Percentiles rank a stretch among this genome's conserved stretches.
Evolutionary conservation across 1,140 invertebrate species (phyloP).

Genomic region (Drosophila guanche): DNA sequence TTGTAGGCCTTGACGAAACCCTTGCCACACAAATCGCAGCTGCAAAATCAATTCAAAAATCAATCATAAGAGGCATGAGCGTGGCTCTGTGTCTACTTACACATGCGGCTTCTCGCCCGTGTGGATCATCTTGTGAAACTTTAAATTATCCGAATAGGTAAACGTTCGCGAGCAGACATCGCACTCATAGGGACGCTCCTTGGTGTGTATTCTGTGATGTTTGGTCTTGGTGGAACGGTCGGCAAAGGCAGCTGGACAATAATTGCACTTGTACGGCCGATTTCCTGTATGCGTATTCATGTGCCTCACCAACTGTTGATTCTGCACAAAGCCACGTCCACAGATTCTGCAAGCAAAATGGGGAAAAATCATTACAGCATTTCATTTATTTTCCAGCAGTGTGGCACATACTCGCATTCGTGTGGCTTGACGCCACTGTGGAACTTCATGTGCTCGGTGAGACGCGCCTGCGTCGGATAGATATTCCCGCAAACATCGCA

Average conservation of each 20-base stretch:
- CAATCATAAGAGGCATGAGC: too few relatives aligned
- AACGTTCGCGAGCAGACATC: conserved; percentile 89
- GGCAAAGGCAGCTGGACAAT: conserved; percentile 89
- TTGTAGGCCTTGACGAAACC: conserved; percentile 74
- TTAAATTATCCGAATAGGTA: conserved; percentile 87
- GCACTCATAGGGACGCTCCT: conserved; percentile 89
- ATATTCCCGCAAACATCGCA: conserved; percentile 81
- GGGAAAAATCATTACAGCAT: fast-evolving
- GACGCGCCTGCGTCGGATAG: conserved; percentile 70
- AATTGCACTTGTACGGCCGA: conserved; percentile 88
- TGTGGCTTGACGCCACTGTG: conserved; percentile 75
- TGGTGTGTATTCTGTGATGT: conserved; percentile 88
- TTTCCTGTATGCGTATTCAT: conserved; percentile 82
- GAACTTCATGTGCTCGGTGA: conserved; percentile 79
- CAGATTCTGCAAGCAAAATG: conserved; percentile 58
- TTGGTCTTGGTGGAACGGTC: conserved; percentile 86
- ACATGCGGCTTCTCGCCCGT: conserved; percentile 71
- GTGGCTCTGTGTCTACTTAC: conserved; percentile 26
- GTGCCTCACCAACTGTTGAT: conserved; percentile 73
- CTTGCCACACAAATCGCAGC: conserved; percentile 70
- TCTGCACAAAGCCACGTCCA: conserved; percentile 73
- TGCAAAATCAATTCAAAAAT: not conserved
- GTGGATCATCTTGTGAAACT: conserved; percentile 85
- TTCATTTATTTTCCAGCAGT: too few relatives aligned
- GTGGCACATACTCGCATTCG: conserved; percentile 74